A percentile compares a stretch with the other conserved stretches of the same genome.
These are phyloP conservation scores for Polyommatus iphigenia DNA, from an alignment of 2,888 invertebrate genomes.

Conservation along the genomic window DNA sequence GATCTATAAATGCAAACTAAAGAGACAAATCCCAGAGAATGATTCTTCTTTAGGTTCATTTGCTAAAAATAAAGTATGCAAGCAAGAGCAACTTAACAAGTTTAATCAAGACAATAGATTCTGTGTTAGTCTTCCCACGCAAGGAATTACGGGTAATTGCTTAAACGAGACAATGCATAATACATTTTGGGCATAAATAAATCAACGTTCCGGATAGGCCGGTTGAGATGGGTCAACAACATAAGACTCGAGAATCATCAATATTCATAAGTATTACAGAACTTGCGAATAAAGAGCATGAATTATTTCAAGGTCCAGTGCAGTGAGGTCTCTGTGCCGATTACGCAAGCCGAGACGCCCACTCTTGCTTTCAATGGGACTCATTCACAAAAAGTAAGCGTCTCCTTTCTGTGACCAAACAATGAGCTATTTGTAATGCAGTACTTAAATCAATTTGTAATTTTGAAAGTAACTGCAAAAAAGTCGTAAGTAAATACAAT, in stretches of 20 bases:
- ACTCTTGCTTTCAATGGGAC: constrained; percentile 42
- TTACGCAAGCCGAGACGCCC: constrained; percentile 32
- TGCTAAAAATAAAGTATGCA: neutral
- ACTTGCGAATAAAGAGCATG: constrained; percentile 23
- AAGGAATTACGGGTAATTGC: neutral
- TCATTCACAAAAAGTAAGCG: constrained; percentile 42
- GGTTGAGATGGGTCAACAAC: neutral
- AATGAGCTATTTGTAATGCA: constrained; percentile 7
- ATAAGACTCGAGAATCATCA: neutral
- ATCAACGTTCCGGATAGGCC: neutral
- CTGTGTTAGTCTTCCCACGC: neutral
- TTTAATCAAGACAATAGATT: neutral
- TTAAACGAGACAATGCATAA: neutral
- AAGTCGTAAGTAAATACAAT: too few species aligned
- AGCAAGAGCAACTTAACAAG: neutral
- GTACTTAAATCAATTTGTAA: neutral
- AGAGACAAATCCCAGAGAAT: neutral
- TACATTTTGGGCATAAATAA: neutral
- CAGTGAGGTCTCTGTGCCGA: constrained; percentile 11
- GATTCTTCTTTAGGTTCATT: too few species aligned
- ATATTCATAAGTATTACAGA: constrained; percentile 5
- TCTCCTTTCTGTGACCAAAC: neutral
- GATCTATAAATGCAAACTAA: neutral
- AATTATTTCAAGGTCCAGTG: constrained; percentile 30
- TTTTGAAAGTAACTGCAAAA: neutral